Percentiles rank a stretch among this genome's conserved stretches.
These are phyloP conservation scores for Torymus auratus DNA, from an alignment of 2,888 invertebrate species.

Conservation along the genomic window DNA sequence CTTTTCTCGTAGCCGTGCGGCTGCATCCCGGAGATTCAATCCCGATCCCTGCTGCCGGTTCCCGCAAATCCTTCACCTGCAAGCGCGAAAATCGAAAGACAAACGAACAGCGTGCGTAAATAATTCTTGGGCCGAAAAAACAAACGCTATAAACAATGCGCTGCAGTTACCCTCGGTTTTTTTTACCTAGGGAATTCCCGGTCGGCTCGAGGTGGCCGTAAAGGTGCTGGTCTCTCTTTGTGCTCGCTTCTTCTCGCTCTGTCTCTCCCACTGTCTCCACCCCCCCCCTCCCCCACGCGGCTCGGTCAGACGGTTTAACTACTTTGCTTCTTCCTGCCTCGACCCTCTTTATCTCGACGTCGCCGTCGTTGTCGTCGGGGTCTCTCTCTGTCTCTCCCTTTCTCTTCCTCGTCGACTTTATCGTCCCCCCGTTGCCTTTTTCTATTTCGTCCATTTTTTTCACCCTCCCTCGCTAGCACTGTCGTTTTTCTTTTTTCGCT, in stretches of 20 bases:
- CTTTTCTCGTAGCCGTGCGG: too few relatives aligned
- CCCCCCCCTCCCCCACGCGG: background rate
- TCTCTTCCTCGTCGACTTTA: background rate
- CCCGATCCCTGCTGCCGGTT: too few relatives aligned
- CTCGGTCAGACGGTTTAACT: conserved; percentile 44
- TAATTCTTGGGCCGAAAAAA: too few relatives aligned
- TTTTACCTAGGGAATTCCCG: background rate
- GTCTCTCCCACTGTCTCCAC: too few relatives aligned
- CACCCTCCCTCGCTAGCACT: too few relatives aligned
- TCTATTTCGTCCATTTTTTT: background rate
- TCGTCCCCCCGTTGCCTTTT: background rate
- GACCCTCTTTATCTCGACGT: conserved; percentile 8
- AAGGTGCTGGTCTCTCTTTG: conserved; percentile 20
- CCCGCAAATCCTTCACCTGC: background rate
- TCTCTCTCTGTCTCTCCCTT: background rate
- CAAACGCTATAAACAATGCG: too few relatives aligned
- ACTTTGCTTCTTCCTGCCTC: conserved; percentile 24
- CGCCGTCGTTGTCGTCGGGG: background rate
- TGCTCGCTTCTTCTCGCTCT: too few relatives aligned
- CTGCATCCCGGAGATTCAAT: too few relatives aligned
- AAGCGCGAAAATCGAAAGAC: background rate
- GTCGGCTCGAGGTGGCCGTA: conserved; percentile 12
- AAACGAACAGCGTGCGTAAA: too few relatives aligned
- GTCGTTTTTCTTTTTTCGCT: too few relatives aligned
- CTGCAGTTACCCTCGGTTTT: background rate